A percentile compares a stretch with the other conserved stretches of the same genome.
phyloP scores from a whole-genome alignment of 2,113 vertebrate genomes.

The Nipponia nippon region DNA sequence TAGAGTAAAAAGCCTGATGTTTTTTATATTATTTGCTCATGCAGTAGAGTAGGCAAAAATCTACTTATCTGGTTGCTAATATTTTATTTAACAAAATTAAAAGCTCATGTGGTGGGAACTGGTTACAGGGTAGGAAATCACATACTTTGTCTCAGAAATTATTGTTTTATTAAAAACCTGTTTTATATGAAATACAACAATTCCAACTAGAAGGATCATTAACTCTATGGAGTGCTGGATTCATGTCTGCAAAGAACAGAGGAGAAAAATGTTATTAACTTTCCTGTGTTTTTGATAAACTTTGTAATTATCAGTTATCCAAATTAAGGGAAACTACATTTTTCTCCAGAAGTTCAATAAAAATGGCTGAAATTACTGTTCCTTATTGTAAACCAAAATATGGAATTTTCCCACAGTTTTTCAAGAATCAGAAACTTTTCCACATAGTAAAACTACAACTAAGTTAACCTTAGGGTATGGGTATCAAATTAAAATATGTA shows the following conservation, averaged over 20 bases:
- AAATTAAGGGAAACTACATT: background rate
- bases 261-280: background rate
- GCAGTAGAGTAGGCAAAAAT: background rate
- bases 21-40: background rate
- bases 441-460: background rate
- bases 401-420: background rate
- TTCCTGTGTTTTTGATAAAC: background rate
- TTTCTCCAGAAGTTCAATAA: background rate
- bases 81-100: background rate
- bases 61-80: background rate
- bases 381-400: background rate
- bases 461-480: background rate
- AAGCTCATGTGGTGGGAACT: accelerated
- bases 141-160: background rate
- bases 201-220: background rate
- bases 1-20: background rate
- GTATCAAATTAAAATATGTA: background rate
- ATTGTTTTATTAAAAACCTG: background rate
- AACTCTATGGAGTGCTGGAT: background rate
- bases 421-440: background rate
- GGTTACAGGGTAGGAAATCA: background rate
- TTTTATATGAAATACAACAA: background rate
- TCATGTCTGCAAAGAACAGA: background rate
- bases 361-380: background rate
- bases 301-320: background rate